Conservation (phyloP, 2,888 invertebrate genomes). For the Sinentomon sp. region DNA sequence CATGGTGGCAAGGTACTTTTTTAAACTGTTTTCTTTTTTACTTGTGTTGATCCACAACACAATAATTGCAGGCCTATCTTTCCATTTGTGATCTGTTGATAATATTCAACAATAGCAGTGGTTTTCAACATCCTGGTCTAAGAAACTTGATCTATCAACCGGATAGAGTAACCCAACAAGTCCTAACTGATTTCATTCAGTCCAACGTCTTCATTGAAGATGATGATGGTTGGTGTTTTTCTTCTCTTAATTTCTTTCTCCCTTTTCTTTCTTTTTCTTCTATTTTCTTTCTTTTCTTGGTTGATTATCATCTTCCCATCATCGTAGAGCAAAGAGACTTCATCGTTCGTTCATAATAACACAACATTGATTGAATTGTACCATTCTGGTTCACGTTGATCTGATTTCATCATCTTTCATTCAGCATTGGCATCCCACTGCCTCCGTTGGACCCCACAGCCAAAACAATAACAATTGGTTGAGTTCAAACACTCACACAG, state of each 20-base stretch:
- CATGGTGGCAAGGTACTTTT: not conserved
- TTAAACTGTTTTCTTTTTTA: not conserved
- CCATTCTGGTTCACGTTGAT: too few relatives aligned
- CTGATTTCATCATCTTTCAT: too few relatives aligned
- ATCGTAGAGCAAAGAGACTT: too few relatives aligned
- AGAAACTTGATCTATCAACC: constrained; percentile 44
- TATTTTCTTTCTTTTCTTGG: too few relatives aligned
- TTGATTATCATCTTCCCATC: too few relatives aligned
- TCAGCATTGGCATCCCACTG: too few relatives aligned
- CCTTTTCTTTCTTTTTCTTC: not conserved
- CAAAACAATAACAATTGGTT: too few relatives aligned
- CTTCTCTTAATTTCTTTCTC: not conserved
- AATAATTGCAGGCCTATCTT: constrained; percentile 53
- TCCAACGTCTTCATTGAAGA: constrained; percentile 77
- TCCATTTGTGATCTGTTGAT: constrained; percentile 86
- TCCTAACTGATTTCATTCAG: constrained; percentile 72
- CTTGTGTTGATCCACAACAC: constrained; percentile 6
- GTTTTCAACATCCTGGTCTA: too few relatives aligned
- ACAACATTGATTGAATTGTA: too few relatives aligned
- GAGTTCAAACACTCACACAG: too few relatives aligned
- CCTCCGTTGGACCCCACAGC: too few relatives aligned
- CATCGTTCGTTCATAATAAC: too few relatives aligned
- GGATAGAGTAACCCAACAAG: constrained; percentile 42
- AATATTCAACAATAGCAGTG: constrained; percentile 47
- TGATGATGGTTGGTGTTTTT: constrained; percentile 58